Evolutionary conservation across 2,797 vertebrate genomes (phyloP).

Genomic region (Melanogrammus aeglefinus): DNA sequence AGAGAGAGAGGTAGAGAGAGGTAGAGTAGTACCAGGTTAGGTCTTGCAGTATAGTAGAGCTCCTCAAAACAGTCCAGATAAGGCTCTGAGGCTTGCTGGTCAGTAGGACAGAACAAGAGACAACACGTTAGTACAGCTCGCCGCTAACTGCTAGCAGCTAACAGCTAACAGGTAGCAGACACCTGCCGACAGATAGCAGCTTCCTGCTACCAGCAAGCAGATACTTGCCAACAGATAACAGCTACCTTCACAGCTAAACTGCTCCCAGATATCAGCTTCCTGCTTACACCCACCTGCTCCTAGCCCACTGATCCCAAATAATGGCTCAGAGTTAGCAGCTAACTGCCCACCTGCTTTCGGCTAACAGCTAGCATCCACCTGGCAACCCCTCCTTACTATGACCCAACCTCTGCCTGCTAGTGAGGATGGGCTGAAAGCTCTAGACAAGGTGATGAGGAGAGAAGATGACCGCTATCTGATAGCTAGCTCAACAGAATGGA

Average conservation of each 20-base stretch:
- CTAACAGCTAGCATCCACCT: background rate
- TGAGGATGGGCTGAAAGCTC: background rate
- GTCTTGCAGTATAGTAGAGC: conserved; percentile 97
- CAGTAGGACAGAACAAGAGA: conserved; percentile 79
- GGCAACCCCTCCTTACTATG: background rate
- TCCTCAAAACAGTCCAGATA: conserved; percentile 98
- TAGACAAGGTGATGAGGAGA: background rate
- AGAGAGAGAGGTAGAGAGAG: conserved; percentile 15
- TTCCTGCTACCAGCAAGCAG: background rate
- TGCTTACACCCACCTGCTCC: background rate
- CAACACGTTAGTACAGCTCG: conserved; percentile 84
- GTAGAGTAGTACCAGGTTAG: conserved; percentile 88
- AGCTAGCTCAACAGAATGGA: too few species aligned
- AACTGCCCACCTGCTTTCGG: background rate
- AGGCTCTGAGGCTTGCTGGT: conserved; percentile 90
- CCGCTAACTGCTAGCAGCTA: background rate
- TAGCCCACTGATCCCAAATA: background rate
- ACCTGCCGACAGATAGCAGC: background rate
- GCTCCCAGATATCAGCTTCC: background rate
- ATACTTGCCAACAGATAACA: background rate
- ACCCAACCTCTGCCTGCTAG: background rate
- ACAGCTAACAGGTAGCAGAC: background rate
- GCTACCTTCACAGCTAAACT: background rate
- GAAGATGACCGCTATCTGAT: background rate
- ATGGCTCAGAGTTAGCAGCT: background rate